A percentile compares a stretch with the other conserved stretches of the same genome.
Evolutionary conservation across 2,888 invertebrate species (phyloP).

Genomic region (Mycalesis mineus): DNA sequence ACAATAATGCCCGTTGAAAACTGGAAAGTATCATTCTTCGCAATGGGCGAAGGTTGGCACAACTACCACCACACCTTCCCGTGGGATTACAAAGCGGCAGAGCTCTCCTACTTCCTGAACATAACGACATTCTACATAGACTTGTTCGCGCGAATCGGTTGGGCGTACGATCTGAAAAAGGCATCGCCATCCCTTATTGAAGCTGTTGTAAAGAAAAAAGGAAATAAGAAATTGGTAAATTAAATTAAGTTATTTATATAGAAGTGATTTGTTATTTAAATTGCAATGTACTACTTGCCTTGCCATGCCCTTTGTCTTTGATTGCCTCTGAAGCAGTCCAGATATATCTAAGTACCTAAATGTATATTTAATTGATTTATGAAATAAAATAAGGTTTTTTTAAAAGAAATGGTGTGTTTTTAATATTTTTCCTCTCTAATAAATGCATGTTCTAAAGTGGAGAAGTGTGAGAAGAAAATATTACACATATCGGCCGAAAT

Average conservation of each 20-base stretch:
- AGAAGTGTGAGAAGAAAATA: too few relatives aligned
- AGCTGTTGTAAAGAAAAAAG: constrained; percentile 73
- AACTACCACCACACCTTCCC: constrained; percentile 97
- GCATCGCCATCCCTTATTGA: constrained; percentile 77
- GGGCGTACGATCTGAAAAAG: constrained; percentile 87
- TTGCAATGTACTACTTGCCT: too few relatives aligned
- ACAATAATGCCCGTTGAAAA: constrained; percentile 89
- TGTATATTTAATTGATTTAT: too few relatives aligned
- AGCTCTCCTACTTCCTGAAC: constrained; percentile 86
- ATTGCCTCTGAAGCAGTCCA: too few relatives aligned
- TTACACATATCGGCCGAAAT: too few relatives aligned
- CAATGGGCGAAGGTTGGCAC: constrained; percentile 94
- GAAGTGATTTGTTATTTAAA: too few relatives aligned
- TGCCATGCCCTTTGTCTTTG: too few relatives aligned
- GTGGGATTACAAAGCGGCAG: constrained; percentile 94
- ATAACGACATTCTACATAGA: constrained; percentile 84
- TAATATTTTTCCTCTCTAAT: too few relatives aligned
- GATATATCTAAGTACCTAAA: too few relatives aligned
- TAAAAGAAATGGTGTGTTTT: too few relatives aligned
- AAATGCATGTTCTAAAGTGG: too few relatives aligned
- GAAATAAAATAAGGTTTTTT: too few relatives aligned
- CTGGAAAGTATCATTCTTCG: constrained; percentile 82
- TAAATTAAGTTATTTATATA: background rate
- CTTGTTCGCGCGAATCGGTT: constrained; percentile 83
- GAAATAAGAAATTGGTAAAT: constrained; percentile 42